These are phyloP conservation scores for Galbula dea DNA, from an alignment of 2,113 vertebrate species.

Conservation along the genomic window DNA sequence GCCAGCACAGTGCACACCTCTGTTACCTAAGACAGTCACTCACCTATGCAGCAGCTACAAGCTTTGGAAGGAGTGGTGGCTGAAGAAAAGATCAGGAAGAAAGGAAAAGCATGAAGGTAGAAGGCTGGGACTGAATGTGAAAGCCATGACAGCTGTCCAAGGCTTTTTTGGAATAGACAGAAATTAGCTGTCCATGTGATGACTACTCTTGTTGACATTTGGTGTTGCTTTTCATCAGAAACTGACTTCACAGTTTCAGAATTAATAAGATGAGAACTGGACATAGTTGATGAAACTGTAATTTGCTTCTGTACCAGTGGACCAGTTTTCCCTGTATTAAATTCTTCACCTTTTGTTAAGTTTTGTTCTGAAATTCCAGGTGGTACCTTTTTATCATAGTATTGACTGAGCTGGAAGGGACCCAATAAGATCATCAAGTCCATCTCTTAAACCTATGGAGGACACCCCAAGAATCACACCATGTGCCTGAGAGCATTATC, in stretches of 20 bases:
- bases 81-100: neutral
- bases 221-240: neutral
- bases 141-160: neutral
- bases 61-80: neutral
- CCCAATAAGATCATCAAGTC: too few species aligned
- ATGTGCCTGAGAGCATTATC: too few species aligned
- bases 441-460: too few species aligned
- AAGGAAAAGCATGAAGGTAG: neutral
- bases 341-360: neutral
- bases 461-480: too few species aligned
- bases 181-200: neutral
- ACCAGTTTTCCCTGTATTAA: neutral
- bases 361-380: neutral
- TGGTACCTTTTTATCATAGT: neutral
- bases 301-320: neutral
- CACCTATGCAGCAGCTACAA: neutral
- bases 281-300: neutral
- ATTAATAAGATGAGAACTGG: neutral
- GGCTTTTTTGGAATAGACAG: neutral
- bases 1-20: neutral
- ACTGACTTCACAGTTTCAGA: neutral
- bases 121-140: neutral
- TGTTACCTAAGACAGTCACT: neutral
- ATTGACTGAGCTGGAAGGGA: too few species aligned
- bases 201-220: neutral